Evolutionary conservation across 2,113 vertebrate genomes (phyloP), one percentile per base, ranked within the genome.

Genomic region (Dasyprocta punctata): DNA sequence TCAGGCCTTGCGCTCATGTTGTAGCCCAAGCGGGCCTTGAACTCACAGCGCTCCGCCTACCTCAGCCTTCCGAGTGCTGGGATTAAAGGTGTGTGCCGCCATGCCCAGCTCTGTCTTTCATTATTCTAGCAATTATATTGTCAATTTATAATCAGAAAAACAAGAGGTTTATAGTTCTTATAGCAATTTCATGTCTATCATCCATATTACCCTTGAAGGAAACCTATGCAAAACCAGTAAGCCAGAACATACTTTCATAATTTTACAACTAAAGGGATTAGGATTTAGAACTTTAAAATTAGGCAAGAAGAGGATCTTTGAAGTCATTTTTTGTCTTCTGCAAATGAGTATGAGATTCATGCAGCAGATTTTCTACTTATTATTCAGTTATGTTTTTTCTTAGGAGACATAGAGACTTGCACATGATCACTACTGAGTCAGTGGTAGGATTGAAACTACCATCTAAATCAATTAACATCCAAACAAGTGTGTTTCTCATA

Each of bases 121-220:
- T 47, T 90, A 36, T 56, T 95, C 69, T n/a, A 89, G 54, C 8
- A 81, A 54, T 84, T 89, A 69, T 17, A 86, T 89, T 93, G 38
- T 80, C 71, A 73, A 24, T 69, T 85, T 60, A 73, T 52, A 52
- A 82, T 92, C 7, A 81, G 58, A n/a, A 56, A 95, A 97, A 44
- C 28, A 91, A 92, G 88, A 16, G 30, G 71, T 78, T 95, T 86
- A 20, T 67, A 49, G 28, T 82, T 65, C 36, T 86, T 71, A 33
- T 2, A 73, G 41, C 69, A 81, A 84, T 95, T 95, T 88, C 28
- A 56, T 60, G 41, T 80, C 30, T 30, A 81, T 56, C 30, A 33
- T 73, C 22, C 84, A 56, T 41, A 85, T 69, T 41, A 93, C 69
- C 88, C 8, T 71, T 69, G 12, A 87, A 93, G 89, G 3, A 38